Evolutionary conservation across 2,113 vertebrate species (phyloP).

Genomic region (Cebus imitator): DNA sequence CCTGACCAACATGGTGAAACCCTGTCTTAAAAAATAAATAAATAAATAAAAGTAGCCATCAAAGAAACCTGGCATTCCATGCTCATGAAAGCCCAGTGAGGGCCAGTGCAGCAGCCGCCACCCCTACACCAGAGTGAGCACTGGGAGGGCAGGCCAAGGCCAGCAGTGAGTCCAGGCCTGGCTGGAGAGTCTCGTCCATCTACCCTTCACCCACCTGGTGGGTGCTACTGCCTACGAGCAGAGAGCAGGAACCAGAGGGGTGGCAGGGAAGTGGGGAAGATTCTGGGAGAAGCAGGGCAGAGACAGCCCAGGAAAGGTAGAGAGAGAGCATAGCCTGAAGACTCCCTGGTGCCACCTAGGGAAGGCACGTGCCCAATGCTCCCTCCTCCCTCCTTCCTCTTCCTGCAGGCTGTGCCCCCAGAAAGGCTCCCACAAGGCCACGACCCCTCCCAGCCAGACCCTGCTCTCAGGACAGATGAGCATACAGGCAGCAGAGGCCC

Average conservation of each 20-base stretch:
- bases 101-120: background rate
- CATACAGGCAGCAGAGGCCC: background rate
- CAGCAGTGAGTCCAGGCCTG: background rate
- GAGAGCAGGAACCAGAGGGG: background rate
- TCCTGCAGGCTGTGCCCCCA: too few relatives aligned
- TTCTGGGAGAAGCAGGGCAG: background rate
- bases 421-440: background rate
- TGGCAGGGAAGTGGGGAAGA: background rate
- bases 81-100: constrained; percentile 32
- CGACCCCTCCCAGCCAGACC: background rate
- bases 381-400: background rate
- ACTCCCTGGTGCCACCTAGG: background rate
- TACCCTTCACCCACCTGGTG: background rate
- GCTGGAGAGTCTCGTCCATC: background rate
- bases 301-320: background rate
- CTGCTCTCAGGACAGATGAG: background rate
- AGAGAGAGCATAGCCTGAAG: background rate
- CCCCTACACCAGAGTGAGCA: background rate
- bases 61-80: background rate
- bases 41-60: background rate
- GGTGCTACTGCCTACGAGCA: background rate
- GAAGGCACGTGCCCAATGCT: background rate
- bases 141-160: background rate
- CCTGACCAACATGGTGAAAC: too few relatives aligned
- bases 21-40: too few relatives aligned